Base-by-base conservation (phyloP, 2,797 vertebrate species). In the Poecilia gillii region DNA sequence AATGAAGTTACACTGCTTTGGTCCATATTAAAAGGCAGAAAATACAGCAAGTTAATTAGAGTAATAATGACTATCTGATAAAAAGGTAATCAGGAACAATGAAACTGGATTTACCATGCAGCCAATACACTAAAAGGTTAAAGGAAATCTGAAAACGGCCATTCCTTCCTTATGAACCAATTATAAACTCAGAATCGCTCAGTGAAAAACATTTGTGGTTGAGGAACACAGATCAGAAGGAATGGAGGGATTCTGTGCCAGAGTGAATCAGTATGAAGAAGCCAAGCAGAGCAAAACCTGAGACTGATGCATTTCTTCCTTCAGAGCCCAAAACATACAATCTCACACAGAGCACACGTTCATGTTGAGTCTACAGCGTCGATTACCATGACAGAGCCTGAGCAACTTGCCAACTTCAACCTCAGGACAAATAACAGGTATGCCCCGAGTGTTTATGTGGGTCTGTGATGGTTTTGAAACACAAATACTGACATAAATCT, bases 321-420 rank as follows among this genome's bases (percentile, higher is more conserved):
- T 64, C 66, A 25, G 62, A 82, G 85, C 71, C 73, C 64, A 85
- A 86, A 84, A 84, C 64, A 68, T n/a, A 28, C 64, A 70, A 13
- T 41, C 64, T 8, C 62, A 73, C n/a, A 55, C 20, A 45, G 75
- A 77, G 81, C 64, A 82, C 72, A 74, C 76, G 79, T 46, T 76
- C 81, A 70, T 91, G 88, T 90, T 92, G 88, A 92, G 85, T 91
- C 85, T 91, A 85, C 88, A 83, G 75, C 77, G 84, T 84, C 72
- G 53, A 92, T 87, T 86, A 87, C 84, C 49, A 39, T 88, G 88
- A 88, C 86, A 71, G 64, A 53, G 76, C 85, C 82, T 86, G 83
- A 87, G 83, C 28, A 80, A 74, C 77, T 84, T 87, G 88, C 87
- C 83, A 82, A 80, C 66, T 46, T 47, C 74, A 72, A 68, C 83